A percentile compares a stretch with the other conserved stretches of the same genome.
These are phyloP conservation scores for Diogma glabrata DNA, from an alignment of 2,888 invertebrate species.

Conservation along the genomic window DNA sequence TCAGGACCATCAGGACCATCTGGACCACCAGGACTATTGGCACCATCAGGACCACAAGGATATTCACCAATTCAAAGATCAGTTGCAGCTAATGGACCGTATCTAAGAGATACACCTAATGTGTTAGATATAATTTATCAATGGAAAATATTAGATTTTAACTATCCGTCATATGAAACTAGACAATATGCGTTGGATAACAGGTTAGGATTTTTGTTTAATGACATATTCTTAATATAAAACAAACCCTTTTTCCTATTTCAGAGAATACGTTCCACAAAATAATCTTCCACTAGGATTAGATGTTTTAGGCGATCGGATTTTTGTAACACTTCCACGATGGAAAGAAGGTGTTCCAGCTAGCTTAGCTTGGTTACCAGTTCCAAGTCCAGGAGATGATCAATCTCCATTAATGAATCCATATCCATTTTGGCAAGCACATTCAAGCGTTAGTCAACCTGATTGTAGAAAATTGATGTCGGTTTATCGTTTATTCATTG, in stretches of 20 bases:
- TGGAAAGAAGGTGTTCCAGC: slow-evolving; percentile 67
- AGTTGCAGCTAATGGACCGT: too few species aligned
- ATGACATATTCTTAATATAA: too few species aligned
- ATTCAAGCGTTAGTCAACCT: slow-evolving; percentile 28
- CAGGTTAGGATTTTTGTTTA: slow-evolving; percentile 35
- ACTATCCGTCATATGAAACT: slow-evolving; percentile 47
- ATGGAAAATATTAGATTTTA: slow-evolving; percentile 65
- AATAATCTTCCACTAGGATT: slow-evolving; percentile 66
- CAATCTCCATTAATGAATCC: slow-evolving; percentile 53
- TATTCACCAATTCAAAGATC: too few species aligned
- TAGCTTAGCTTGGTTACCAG: slow-evolving; percentile 55
- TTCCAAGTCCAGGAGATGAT: slow-evolving; percentile 44
- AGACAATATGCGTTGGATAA: slow-evolving; percentile 46
- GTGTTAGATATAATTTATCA: slow-evolving; percentile 45
- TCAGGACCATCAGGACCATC: too few species aligned
- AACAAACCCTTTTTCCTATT: not conserved
- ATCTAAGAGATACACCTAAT: not conserved
- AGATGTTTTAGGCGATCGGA: slow-evolving; percentile 52
- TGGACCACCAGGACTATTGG: too few species aligned
- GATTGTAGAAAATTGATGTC: slow-evolving; percentile 61
- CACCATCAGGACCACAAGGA: too few species aligned
- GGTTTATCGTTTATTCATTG: slow-evolving; percentile 62
- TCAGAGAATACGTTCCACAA: slow-evolving; percentile 50
- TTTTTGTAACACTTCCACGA: slow-evolving; percentile 65
- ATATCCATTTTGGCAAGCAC: slow-evolving; percentile 57